Evolutionary conservation across 2,113 vertebrate species (phyloP).

Genomic region (Nycticebus coucang): DNA sequence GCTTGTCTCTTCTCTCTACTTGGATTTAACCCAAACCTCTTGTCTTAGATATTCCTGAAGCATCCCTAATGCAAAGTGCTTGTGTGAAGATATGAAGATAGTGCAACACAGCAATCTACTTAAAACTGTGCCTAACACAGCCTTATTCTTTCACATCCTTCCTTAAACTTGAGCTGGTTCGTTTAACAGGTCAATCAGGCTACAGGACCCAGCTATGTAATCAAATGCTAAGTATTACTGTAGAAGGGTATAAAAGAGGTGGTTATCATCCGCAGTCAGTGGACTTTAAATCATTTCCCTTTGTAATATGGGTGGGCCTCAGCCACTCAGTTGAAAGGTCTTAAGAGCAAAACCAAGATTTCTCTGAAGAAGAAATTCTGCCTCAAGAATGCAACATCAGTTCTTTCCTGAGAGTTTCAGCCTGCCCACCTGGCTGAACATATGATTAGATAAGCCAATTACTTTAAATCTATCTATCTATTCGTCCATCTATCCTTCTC

Average conservation of each 20-base stretch:
- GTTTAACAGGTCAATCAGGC: background rate
- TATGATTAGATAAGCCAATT: background rate
- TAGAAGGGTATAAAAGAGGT: background rate
- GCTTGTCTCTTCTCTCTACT: background rate
- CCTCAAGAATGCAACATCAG: background rate
- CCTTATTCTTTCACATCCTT: background rate
- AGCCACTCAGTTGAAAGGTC: background rate
- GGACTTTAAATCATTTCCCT: conserved; percentile 15
- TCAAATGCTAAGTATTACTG: background rate
- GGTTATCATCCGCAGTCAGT: background rate
- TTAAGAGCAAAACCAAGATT: background rate
- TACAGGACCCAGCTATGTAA: background rate
- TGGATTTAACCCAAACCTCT: background rate
- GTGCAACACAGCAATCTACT: background rate
- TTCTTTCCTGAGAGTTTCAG: background rate
- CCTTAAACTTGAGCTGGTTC: background rate
- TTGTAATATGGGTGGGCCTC: background rate
- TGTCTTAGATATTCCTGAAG: background rate
- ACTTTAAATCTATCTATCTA: background rate
- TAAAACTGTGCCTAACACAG: background rate
- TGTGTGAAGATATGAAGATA: background rate
- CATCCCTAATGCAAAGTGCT: background rate
- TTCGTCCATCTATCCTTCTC: background rate
- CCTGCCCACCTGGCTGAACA: background rate
- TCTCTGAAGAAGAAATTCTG: background rate